Evolutionary conservation across 2,888 invertebrate genomes (phyloP).

Genomic region (Synanthedon vespiformis): DNA sequence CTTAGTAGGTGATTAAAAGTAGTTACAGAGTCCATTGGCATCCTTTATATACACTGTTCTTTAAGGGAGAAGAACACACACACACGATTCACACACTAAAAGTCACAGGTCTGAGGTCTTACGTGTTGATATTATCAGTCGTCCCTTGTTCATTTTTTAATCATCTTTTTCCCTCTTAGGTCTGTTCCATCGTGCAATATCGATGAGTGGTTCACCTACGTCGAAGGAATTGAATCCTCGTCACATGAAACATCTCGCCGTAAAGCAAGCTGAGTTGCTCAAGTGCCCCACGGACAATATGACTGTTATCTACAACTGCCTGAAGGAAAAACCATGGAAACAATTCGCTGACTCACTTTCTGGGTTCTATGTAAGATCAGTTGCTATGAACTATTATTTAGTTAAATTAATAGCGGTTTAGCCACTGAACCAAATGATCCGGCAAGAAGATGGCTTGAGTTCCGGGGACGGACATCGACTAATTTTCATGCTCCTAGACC

Average conservation of each 20-base stretch:
- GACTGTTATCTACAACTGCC: constrained; percentile 68
- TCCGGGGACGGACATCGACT: no score
- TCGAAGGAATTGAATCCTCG: constrained; percentile 63
- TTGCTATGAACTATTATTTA: not conserved
- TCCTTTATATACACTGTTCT: not conserved
- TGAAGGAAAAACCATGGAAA: constrained; percentile 57
- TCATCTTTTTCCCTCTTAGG: constrained; percentile 33
- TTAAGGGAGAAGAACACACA: no score
- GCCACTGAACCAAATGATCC: no score
- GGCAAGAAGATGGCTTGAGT: no score
- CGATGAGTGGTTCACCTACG: constrained; percentile 75
- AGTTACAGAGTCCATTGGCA: not conserved
- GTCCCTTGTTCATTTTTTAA: not conserved
- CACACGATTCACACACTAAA: no score
- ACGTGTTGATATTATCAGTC: no score
- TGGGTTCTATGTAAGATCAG: constrained; percentile 48
- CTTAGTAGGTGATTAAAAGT: not conserved
- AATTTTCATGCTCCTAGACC: no score
- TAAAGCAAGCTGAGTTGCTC: constrained; percentile 72
- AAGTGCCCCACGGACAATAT: constrained; percentile 69
- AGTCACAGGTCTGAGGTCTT: no score
- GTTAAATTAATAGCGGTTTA: no score
- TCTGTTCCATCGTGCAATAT: constrained; percentile 77
- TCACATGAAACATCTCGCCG: constrained; percentile 69
- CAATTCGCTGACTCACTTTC: constrained; percentile 57